phyloP scores from a whole-genome alignment of 1,140 invertebrate genomes.

The Scaptomyza hsui region DNA sequence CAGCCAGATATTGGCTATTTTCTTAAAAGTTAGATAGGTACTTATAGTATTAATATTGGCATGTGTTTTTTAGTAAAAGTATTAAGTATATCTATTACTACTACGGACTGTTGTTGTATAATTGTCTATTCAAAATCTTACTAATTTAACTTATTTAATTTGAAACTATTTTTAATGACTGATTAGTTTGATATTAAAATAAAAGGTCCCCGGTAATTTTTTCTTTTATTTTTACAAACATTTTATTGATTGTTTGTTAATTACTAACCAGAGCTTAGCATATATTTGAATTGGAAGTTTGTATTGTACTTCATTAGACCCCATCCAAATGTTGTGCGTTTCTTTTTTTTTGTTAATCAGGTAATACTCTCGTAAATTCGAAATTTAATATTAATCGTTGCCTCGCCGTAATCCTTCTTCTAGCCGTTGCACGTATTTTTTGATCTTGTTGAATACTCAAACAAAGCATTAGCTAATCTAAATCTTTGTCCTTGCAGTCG shows the following conservation, averaged over 20 bases:
- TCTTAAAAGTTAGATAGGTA: too few species aligned
- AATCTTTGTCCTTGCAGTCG: slow-evolving; percentile 56
- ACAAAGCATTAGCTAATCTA: neutral
- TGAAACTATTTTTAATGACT: too few species aligned
- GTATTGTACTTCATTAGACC: slow-evolving; percentile 14
- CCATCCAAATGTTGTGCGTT: slow-evolving; percentile 12
- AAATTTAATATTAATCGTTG: slow-evolving; percentile 38
- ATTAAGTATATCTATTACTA: too few species aligned
- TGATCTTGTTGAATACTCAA: neutral
- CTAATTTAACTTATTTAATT: too few species aligned
- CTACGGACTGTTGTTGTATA: too few species aligned
- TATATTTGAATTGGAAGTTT: slow-evolving; percentile 13
- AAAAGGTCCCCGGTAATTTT: neutral
- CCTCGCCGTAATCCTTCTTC: slow-evolving; percentile 34
- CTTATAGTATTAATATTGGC: too few species aligned
- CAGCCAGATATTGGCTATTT: too few species aligned
- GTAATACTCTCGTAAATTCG: slow-evolving; percentile 5
- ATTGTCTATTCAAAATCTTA: too few species aligned
- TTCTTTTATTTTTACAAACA: neutral
- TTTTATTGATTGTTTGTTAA: slow-evolving; percentile 12
- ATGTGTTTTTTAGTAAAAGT: too few species aligned
- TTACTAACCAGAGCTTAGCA: slow-evolving; percentile 56
- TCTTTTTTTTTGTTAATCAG: slow-evolving; percentile 1
- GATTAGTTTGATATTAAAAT: neutral
- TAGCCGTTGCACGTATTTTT: slow-evolving; percentile 48